These are phyloP conservation scores for Neostethus bicornis DNA, from an alignment of 2,797 vertebrate genomes.

Conservation along the genomic window DNA sequence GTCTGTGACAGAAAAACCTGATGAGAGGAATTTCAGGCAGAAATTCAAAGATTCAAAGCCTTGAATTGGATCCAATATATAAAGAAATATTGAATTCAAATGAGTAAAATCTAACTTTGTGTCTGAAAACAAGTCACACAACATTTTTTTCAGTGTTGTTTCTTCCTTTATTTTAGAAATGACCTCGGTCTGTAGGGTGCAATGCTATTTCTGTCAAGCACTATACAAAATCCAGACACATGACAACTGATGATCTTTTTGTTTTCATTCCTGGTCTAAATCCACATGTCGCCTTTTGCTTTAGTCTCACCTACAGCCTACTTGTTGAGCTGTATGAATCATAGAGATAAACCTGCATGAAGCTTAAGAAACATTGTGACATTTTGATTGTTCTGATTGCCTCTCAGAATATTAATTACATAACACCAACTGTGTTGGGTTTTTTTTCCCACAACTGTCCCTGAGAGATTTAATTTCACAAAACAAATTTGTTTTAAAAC, in stretches of 20 bases:
- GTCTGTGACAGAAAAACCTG: constrained; percentile 6
- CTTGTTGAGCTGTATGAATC: constrained; percentile 23
- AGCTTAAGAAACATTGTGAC: constrained; percentile 31
- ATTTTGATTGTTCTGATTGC: constrained; percentile 18
- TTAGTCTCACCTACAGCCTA: constrained; percentile 29
- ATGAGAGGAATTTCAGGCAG: constrained; percentile 11
- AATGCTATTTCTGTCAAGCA: constrained; percentile 45
- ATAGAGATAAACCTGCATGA: constrained; percentile 26
- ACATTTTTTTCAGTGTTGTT: constrained; percentile 54
- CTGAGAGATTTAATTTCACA: constrained; percentile 14
- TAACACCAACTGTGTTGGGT: constrained; percentile 22
- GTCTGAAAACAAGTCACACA: constrained; percentile 40
- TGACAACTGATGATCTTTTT: constrained; percentile 57
- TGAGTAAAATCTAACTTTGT: constrained; percentile 13
- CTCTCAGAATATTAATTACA: constrained; percentile 43
- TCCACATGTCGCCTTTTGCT: constrained; percentile 48
- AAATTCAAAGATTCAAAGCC: constrained; percentile 18
- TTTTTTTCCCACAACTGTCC: constrained; percentile 8
- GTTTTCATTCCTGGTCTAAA: constrained; percentile 55
- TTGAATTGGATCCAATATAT: constrained; percentile 11
- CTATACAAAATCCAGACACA: constrained; percentile 53
- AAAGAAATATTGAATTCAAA: constrained; percentile 48
- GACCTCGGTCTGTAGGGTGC: constrained; percentile 41
- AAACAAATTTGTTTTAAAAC: constrained; percentile 54
- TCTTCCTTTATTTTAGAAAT: constrained; percentile 37